These are phyloP conservation scores for Sinocyclocheilus rhinocerous DNA, from an alignment of 2,113 vertebrate species.

Conservation along the genomic window DNA sequence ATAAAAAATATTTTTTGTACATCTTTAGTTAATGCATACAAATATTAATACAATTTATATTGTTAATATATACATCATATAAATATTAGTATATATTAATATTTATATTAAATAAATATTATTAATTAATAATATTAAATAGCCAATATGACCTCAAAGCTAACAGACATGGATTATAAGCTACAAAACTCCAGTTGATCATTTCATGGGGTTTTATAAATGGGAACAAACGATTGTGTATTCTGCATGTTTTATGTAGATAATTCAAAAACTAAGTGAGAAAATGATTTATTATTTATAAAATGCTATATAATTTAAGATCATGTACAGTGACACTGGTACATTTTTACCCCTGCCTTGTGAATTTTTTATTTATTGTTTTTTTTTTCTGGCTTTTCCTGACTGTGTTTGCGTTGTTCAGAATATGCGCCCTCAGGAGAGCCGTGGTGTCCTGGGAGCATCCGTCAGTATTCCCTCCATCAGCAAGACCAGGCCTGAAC, in stretches of 20 bases:
- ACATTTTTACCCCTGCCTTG: not conserved
- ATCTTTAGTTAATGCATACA: no score
- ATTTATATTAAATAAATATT: no score
- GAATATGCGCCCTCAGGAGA: slow-evolving; percentile 94
- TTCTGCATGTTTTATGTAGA: not conserved
- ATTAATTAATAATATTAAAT: no score
- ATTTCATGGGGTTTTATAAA: not conserved
- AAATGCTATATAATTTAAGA: not conserved
- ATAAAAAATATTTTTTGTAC: no score
- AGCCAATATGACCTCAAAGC: not conserved
- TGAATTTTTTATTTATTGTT: not conserved
- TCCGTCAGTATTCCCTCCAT: slow-evolving; percentile 97
- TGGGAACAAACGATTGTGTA: not conserved
- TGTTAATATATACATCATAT: no score
- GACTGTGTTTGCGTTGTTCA: slow-evolving; percentile 67
- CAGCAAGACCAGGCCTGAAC: slow-evolving; percentile 89
- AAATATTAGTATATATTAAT: no score
- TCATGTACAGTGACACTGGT: not conserved
- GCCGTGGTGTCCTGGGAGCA: slow-evolving; percentile 88
- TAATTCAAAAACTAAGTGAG: not conserved
- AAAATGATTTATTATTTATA: no score
- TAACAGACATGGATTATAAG: not conserved
- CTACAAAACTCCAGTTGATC: not conserved
- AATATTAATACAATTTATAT: no score
- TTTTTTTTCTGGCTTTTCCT: no score